These are phyloP conservation scores for Enteromius paludinosus DNA, from an alignment of 2,797 vertebrate genomes.

Conservation along the genomic window DNA sequence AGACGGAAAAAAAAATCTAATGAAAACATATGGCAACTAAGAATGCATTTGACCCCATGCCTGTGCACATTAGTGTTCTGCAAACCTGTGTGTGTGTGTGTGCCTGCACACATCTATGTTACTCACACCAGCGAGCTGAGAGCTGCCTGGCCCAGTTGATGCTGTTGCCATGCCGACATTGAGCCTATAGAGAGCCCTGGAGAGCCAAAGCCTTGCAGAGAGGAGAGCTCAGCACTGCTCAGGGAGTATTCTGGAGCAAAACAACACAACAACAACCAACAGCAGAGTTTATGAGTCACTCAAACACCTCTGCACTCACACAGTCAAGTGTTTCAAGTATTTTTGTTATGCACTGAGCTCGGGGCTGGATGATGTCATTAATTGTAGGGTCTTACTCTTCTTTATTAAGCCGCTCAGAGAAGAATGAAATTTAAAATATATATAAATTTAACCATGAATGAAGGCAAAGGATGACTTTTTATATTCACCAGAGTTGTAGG, in stretches of 20 bases:
- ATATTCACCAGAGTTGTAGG: constrained; percentile 94
- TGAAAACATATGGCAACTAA: neutral
- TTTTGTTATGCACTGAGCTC: constrained; percentile 7
- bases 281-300: constrained; percentile 61
- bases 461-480: constrained; percentile 18
- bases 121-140: constrained; percentile 99
- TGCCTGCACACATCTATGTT: constrained; percentile 55
- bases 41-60: constrained; percentile 34
- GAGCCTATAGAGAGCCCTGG: constrained; percentile 95
- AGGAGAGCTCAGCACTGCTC: constrained; percentile 94
- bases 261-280: constrained; percentile 66
- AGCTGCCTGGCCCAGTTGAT: constrained; percentile 92
- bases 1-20: neutral
- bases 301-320: constrained; percentile 59
- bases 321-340: constrained; percentile 37
- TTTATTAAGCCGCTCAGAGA: constrained; percentile 8
- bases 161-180: constrained; percentile 98
- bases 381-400: constrained; percentile 1
- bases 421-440: neutral
- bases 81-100: constrained; percentile 31
- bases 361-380: neutral
- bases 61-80: constrained; percentile 4
- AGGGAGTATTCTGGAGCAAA: constrained; percentile 90
- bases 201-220: constrained; percentile 95
- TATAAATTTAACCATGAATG: neutral